Evolutionary conservation across 2,113 vertebrate genomes (phyloP).

Genomic region (Sardina pilchardus): DNA sequence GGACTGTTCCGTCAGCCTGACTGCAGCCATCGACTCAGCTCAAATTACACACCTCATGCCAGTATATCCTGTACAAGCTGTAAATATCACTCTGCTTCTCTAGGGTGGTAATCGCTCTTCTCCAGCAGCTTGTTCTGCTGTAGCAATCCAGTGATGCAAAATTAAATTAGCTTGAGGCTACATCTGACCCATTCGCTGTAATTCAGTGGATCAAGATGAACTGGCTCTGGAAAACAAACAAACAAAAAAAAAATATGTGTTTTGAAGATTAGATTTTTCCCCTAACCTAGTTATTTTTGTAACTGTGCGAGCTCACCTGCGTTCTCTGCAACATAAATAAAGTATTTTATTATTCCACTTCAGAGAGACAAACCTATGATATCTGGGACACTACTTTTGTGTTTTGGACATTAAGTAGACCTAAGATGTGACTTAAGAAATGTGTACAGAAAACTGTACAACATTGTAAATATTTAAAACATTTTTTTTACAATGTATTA

Average conservation of each 20-base stretch:
- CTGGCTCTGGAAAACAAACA: not conserved
- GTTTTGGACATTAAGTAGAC: too few relatives aligned
- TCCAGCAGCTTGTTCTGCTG: not conserved
- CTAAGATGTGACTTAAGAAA: too few relatives aligned
- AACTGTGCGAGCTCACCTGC: not conserved
- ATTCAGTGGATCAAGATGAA: not conserved
- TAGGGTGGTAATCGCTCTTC: not conserved
- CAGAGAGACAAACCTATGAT: too few relatives aligned
- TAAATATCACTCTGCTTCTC: constrained; percentile 8
- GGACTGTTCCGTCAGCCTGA: not conserved
- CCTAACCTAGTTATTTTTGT: too few relatives aligned
- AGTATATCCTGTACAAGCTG: not conserved
- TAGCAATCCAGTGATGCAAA: not conserved
- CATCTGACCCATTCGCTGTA: not conserved
- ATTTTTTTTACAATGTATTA: not conserved
- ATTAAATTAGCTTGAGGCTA: not conserved
- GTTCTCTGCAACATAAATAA: too few relatives aligned
- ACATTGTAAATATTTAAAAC: too few relatives aligned
- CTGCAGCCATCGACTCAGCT: not conserved
- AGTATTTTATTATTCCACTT: too few relatives aligned
- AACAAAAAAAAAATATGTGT: not conserved
- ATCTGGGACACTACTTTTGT: too few relatives aligned
- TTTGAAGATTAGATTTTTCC: too few relatives aligned
- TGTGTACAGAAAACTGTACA: too few relatives aligned
- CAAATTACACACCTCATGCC: not conserved